These are phyloP conservation scores for Phaenicophaeus curvirostris DNA, from an alignment of 2,797 vertebrate genomes.

Conservation along the genomic window DNA sequence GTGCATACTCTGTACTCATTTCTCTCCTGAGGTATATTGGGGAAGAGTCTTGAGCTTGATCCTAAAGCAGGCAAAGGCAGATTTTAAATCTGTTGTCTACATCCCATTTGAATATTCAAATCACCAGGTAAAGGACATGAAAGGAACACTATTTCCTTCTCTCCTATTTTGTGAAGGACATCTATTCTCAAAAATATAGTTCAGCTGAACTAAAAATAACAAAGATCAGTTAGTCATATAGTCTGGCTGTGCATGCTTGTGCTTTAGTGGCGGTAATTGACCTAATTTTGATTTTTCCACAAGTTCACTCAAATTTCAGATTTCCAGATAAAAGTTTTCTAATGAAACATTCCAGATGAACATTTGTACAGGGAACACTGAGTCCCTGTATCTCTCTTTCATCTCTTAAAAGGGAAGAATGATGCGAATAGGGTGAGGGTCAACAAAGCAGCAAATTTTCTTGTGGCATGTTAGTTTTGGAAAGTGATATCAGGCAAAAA, in stretches of 20 bases:
- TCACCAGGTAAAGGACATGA: neutral
- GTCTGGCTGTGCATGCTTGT: too few relatives aligned
- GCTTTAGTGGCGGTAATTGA: neutral
- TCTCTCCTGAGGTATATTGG: neutral
- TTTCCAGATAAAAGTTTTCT: neutral
- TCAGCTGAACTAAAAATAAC: neutral
- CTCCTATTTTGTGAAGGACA: neutral
- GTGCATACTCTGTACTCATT: neutral
- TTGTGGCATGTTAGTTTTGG: neutral
- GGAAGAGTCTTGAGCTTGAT: neutral
- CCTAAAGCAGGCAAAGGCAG: neutral
- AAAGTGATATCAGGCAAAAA: neutral
- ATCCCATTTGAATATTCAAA: neutral
- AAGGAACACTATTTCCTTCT: neutral
- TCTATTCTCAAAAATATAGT: neutral
- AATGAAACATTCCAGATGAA: neutral
- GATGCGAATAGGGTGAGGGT: rapidly evolving
- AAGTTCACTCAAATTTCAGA: neutral
- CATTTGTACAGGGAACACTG: neutral
- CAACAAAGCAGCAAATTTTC: neutral
- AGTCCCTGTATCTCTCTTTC: neutral
- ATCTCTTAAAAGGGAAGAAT: neutral
- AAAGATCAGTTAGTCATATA: neutral
- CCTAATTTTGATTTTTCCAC: neutral
- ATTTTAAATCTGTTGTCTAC: neutral